A percentile compares a stretch with the other conserved stretches of the same genome.
Evolutionary conservation across 2,888 invertebrate species (phyloP).

Genomic region (Drosophila limbata): DNA sequence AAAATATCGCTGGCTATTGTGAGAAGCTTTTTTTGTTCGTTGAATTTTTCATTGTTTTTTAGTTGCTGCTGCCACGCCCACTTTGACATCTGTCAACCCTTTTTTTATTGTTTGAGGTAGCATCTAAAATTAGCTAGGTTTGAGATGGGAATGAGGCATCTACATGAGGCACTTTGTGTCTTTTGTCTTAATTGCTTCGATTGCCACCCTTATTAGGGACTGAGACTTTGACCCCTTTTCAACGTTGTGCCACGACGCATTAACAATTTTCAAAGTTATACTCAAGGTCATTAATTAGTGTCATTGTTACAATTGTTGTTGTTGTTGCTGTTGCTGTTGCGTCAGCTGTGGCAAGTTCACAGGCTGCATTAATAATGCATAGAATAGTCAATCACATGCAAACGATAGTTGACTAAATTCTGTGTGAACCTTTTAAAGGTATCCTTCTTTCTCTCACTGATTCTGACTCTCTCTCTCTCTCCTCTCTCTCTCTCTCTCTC

Average conservation of each 20-base stretch:
- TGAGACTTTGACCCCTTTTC: constrained; percentile 12
- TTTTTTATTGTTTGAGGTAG: constrained; percentile 47
- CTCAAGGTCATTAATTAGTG: constrained; percentile 25
- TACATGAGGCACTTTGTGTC: constrained; percentile 27
- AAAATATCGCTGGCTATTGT: constrained; percentile 14
- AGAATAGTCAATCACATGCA: constrained; percentile 10
- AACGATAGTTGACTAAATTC: constrained; percentile 20
- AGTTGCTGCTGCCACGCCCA: constrained; percentile 24
- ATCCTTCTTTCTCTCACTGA: not conserved
- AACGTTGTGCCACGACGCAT: constrained; percentile 17
- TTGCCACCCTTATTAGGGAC: constrained; percentile 24
- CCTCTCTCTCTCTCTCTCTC: not conserved
- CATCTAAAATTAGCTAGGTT: constrained; percentile 30
- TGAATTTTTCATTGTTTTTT: constrained; percentile 21
- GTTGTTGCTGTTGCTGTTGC: constrained; percentile 8
- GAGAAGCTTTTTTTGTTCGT: constrained; percentile 1
- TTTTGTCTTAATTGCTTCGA: constrained; percentile 44
- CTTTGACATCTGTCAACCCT: constrained; percentile 42
- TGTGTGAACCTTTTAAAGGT: not conserved
- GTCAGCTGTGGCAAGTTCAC: constrained; percentile 31
- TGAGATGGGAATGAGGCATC: not conserved
- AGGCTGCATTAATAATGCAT: constrained; percentile 44
- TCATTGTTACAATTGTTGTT: not conserved
- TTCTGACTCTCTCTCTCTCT: not conserved
- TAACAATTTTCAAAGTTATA: constrained; percentile 31